phyloP scores from a whole-genome alignment of 2,888 invertebrate species.

The Nomada goodeniana region DNA sequence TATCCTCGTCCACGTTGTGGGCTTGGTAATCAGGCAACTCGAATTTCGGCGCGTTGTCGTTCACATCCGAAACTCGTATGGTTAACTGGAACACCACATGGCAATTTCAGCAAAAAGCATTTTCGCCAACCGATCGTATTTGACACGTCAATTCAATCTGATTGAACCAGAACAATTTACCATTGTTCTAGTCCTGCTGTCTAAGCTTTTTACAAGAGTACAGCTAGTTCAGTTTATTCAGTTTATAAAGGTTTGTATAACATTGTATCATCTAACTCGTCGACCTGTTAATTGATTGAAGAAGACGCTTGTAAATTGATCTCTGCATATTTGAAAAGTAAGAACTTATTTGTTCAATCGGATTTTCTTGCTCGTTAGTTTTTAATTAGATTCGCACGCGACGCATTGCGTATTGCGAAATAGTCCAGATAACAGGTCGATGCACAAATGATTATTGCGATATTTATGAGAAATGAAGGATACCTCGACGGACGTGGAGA shows the following conservation, averaged over 20 bases:
- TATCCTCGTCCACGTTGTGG: constrained; percentile 97
- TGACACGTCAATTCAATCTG: background rate
- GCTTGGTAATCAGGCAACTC: constrained; percentile 98
- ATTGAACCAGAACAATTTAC: background rate
- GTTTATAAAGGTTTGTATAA: background rate
- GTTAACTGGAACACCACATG: constrained; percentile 88
- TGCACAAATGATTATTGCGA: too few species aligned
- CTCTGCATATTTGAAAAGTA: too few species aligned
- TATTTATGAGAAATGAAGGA: too few species aligned
- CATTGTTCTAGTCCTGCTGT: background rate
- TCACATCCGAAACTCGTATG: constrained; percentile 97
- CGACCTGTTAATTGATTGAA: too few species aligned
- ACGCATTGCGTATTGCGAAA: too few species aligned
- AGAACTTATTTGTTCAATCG: too few species aligned
- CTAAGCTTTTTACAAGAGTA: background rate
- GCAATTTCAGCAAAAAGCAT: constrained; percentile 9
- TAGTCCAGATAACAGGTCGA: too few species aligned
- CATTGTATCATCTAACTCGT: too few species aligned
- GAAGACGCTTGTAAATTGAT: too few species aligned
- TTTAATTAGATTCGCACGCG: too few species aligned
- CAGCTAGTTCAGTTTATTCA: background rate
- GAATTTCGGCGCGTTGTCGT: constrained; percentile 98
- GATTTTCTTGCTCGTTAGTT: too few species aligned
- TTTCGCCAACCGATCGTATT: background rate
- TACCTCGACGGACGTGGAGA: constrained; percentile 97